Base-by-base conservation (phyloP, 92 coral and sea anemone species). In the Pocillopora meandrina region DNA sequence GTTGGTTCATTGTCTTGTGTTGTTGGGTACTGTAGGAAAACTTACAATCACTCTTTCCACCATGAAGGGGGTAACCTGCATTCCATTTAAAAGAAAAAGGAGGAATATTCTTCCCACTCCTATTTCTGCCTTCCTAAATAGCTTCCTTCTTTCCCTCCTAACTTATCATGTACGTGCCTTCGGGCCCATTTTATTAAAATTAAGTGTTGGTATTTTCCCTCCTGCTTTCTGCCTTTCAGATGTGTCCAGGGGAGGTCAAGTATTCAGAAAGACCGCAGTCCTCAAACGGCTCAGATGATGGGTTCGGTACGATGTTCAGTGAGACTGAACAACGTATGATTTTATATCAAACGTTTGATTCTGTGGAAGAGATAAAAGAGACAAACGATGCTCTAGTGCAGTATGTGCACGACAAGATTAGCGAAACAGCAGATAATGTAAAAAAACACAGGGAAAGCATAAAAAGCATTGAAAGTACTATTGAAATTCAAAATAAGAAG, bases 351-450 rank as follows among this genome's bases (percentile, higher is more conserved):
- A 81, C 85, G 3, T 34, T 33, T 33, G 85, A 81, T 63, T 81
- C 85, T 34, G 76, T 81, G 52, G 77, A 71, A 59, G 85, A 81
- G 21, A 65, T 81, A 56, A 81, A 81, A 42, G 85, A 14, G 14
- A 11, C 76, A 10, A 69, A 59, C 61, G 85, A 69, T 12, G 55
- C 58, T 11, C 66, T 69, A 10, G 14, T 33, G n/a, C 36, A 70
- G 47, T 58, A 33, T 55, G 35, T 81, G 76, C 76, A 81, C 34
- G 77, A 70, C 33, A 34, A 56, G 10, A 18, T 69, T 57, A 58
- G 71, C 35, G 35, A 33, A 20, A 70, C 71, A 58, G 35, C 76
- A 70, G 55, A 70, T 69, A 76, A 71, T 34, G 75, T 70, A 4
- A 34, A 71, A 19, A 11, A 7, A n/a, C 85, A 81, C 35, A 70